A percentile compares a stretch with the other conserved stretches of the same genome.
Evolutionary conservation across 2,797 vertebrate genomes (phyloP).

Genomic region (Arrhamphus sclerolepis): DNA sequence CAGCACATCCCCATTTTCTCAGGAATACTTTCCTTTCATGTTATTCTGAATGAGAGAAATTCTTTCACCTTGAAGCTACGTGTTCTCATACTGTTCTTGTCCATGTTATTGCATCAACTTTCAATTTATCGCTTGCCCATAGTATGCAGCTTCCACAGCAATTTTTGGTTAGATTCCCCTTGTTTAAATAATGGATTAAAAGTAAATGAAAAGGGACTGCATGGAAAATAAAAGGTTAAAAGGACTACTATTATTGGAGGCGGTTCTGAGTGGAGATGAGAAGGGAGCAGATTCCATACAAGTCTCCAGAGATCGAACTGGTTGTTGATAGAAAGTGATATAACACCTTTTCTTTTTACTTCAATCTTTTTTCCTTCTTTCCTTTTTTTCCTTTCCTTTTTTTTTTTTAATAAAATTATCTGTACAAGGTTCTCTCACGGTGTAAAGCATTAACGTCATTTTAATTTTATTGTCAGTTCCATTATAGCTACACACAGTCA

Average conservation of each 20-base stretch:
- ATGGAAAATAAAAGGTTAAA: conserved; percentile 59
- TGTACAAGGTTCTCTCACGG: too few species aligned
- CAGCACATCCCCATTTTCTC: conserved; percentile 3
- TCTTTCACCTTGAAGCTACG: conserved; percentile 42
- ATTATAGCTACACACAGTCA: too few species aligned
- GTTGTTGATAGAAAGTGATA: conserved; percentile 31
- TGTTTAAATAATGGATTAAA: conserved; percentile 73
- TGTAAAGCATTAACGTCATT: too few species aligned
- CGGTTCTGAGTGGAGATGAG: conserved; percentile 42
- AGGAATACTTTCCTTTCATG: conserved; percentile 25
- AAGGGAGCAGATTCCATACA: conserved; percentile 38
- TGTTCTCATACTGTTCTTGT: conserved; percentile 50
- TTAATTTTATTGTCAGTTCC: too few species aligned
- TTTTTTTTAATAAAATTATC: too few species aligned
- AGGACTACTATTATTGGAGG: conserved; percentile 51
- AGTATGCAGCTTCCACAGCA: conserved; percentile 54
- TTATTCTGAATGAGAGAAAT: conserved; percentile 29
- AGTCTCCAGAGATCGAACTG: conserved; percentile 33
- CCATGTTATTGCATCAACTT: conserved; percentile 53
- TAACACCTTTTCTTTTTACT: background rate
- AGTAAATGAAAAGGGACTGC: conserved; percentile 44
- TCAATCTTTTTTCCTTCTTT: background rate
- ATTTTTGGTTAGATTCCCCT: conserved; percentile 61
- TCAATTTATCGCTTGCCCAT: conserved; percentile 56
- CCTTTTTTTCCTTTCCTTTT: too few species aligned